phyloP scores from a whole-genome alignment of 1,140 invertebrate genomes.

The Dreissena rostriformis region DNA sequence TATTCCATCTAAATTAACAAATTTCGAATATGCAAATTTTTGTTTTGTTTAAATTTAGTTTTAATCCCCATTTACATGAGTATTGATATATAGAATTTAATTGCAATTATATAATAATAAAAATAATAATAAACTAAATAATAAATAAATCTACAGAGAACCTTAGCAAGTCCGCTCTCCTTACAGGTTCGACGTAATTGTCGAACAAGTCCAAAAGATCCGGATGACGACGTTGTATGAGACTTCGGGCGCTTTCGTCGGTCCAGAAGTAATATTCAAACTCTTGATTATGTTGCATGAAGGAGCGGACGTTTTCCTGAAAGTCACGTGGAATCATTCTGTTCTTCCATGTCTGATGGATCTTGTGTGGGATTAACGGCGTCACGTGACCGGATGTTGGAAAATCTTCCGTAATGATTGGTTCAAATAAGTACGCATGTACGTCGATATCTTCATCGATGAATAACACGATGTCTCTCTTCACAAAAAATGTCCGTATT shows the following conservation, averaged over 20 bases:
- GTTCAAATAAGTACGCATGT: constrained; percentile 5
- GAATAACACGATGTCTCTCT: too few relatives aligned
- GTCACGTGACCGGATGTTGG: constrained; percentile 27
- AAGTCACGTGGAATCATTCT: constrained; percentile 62
- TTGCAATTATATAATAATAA: not conserved
- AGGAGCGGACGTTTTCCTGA: constrained; percentile 65
- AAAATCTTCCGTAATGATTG: constrained; percentile 15
- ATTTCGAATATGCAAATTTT: too few relatives aligned
- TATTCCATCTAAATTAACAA: too few relatives aligned
- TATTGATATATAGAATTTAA: too few relatives aligned
- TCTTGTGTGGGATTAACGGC: constrained; percentile 67
- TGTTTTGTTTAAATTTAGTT: too few relatives aligned
- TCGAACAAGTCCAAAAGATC: constrained; percentile 67
- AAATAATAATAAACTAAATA: not conserved
- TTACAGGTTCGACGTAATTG: constrained; percentile 65
- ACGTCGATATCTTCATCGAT: too few relatives aligned
- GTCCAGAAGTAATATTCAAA: constrained; percentile 78
- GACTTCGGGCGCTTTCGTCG: constrained; percentile 61
- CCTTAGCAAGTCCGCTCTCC: constrained; percentile 68
- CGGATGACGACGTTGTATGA: constrained; percentile 65
- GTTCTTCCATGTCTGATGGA: constrained; percentile 76
- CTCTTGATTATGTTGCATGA: constrained; percentile 64
- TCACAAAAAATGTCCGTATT: too few relatives aligned
- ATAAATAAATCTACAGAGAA: not conserved
- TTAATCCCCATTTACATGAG: too few relatives aligned